Evolutionary conservation across 2,113 vertebrate species (phyloP), one percentile per base, ranked within the genome.

Genomic region (Argyrosomus japonicus): DNA sequence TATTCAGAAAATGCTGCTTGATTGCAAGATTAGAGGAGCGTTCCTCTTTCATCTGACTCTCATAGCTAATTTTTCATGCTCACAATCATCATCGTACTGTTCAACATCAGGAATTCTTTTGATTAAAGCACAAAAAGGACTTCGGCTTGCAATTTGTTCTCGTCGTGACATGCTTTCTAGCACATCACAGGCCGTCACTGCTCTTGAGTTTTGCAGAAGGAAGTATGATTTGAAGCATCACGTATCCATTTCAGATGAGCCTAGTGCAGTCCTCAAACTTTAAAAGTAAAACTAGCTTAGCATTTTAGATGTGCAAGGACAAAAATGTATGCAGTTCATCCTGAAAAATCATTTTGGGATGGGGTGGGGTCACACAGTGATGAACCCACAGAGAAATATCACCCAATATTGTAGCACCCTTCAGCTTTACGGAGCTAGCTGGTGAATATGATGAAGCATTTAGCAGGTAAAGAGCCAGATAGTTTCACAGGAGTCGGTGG

Each of bases 21-120:
- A 78, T 75, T 43, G 75, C 15, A 36, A 70, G 75, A 60, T 79
- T 15, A 78, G 18, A 71, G 32, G 50, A 53, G 14, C 17, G 1
- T n/a, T 68, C 64, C n/a, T 36, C 48, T 84, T 76, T 82, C 36
- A 81, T 81, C 47, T 13, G 25, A 19, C 57, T 63, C 45, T 62
- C 58, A 45, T n/a, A 27, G 61, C 40, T 48, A 19, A 58, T 79
- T 63, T 73, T 43, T 69, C 48, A 72, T 54, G 32, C 54, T 78
- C 69, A 67, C 65, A 73, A 10, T 72, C 0, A 68, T 76, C 43
- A 32, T 6, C n/a, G 21, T 11, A 0, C 53, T 19, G 48, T 82
- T 64, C 0, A 4, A 51, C 63, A 70, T 69, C 64, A 83, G 79
- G 64, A 83, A 65, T 79, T 43, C 77, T 67, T 76, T 79, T 79